Evolutionary conservation across 2,888 invertebrate genomes (phyloP), one percentile per base, ranked within the genome.

Genomic region (Mythimna impura): DNA sequence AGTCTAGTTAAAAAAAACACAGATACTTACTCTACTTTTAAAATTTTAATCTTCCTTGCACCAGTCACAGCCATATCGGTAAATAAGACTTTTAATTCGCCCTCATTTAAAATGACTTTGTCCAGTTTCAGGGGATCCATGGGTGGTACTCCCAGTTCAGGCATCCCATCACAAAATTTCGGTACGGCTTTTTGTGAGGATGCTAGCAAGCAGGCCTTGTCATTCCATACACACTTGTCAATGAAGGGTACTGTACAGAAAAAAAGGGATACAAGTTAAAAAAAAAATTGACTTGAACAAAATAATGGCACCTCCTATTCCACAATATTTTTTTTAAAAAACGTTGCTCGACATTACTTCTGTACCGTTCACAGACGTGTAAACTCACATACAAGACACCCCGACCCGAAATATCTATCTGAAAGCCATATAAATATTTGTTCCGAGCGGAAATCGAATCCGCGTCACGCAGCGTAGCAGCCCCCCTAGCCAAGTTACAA

Each of bases 231-330:
- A 40, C 84, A 84, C 55, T 76, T 81, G 2, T 81, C 72, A 14
- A 84, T 83, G 47, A 84, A 84, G 0, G 84, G 71, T 17, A 25
- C 86, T 86, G 71, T 0, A 50, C 36, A 22, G 5, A 64, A 57
- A 25, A 0, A 34, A 54, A 40, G 1, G 17, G 4, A 47, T 25
- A 52, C 8, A n/a, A 52, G 50, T 30, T 3, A 57, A 34, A 58
- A 34, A 34, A 58, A n/a, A 3, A 34, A 7, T 8, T 36, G 36
- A 36, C 9, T 54, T 22, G 22, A 54, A n/a, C n/a, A 22, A 54
- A n/a, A 22, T n/a, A n/a, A 54, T 7, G 20, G 20, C 6, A 50
- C 2, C 50, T 4, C 50, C 7, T 50, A 8, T 50, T 50, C 20
- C 50, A 2, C 20, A 2, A 7, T 36, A 8, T n/a, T n/a, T n/a